Percentiles rank a stretch among this genome's conserved stretches.
phyloP scores from a whole-genome alignment of 2,797 vertebrate genomes.

The Schizopygopsis pylzovi region DNA sequence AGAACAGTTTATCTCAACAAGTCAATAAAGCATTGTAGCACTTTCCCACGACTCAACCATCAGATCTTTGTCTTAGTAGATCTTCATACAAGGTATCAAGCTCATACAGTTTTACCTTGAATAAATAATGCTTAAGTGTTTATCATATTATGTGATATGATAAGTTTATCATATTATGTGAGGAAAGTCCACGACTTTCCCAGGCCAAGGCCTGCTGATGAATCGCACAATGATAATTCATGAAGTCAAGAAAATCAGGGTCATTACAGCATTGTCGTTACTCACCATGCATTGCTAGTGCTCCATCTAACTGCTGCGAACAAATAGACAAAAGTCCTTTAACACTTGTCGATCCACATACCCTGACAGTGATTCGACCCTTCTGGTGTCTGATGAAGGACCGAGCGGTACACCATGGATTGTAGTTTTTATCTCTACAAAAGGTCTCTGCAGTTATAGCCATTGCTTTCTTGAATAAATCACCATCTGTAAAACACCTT shows the following conservation, averaged over 20 bases:
- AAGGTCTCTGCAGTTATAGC: not conserved
- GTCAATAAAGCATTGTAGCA: not conserved
- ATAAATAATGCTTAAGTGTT: not conserved
- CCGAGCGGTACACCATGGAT: constrained; percentile 22
- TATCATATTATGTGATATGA: not conserved
- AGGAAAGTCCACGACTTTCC: constrained; percentile 50
- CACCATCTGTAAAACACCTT: constrained; percentile 38
- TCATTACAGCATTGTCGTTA: constrained; percentile 25
- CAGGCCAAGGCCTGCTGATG: constrained; percentile 33
- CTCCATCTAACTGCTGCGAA: constrained; percentile 18
- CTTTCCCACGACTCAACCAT: not conserved
- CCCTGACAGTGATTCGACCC: constrained; percentile 34
- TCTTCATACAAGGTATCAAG: not conserved
- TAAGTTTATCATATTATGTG: constrained; percentile 1
- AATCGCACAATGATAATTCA: constrained; percentile 51
- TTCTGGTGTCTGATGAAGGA: constrained; percentile 38
- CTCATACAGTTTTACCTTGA: not conserved
- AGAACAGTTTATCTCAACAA: constrained; percentile 33
- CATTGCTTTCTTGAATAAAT: constrained; percentile 45
- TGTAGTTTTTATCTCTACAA: constrained; percentile 34
- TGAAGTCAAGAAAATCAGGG: constrained; percentile 40
- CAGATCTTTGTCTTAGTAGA: not conserved
- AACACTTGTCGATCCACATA: constrained; percentile 27
- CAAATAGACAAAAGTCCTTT: constrained; percentile 38
- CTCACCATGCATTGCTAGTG: constrained; percentile 34